Conservation (phyloP, 2,113 vertebrate genomes). For the Poeciliopsis turrubarensis region DNA sequence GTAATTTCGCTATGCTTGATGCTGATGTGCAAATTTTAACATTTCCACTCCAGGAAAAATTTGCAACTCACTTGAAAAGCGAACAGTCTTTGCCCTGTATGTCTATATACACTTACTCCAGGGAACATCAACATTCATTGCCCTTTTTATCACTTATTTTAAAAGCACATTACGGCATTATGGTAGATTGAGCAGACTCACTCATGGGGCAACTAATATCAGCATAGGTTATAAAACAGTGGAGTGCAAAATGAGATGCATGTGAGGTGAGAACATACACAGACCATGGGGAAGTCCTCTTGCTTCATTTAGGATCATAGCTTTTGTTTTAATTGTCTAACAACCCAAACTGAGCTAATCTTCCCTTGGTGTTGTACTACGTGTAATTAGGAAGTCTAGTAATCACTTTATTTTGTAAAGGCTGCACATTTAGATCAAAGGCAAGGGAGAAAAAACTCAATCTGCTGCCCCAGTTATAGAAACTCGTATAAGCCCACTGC, state of each 20-base stretch:
- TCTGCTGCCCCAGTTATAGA: constrained; percentile 8
- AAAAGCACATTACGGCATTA: constrained; percentile 31
- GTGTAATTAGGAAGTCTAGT: neutral
- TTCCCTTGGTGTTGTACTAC: neutral
- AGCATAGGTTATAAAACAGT: constrained; percentile 52
- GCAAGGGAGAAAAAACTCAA: neutral
- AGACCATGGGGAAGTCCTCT: constrained; percentile 11
- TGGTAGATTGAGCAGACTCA: constrained; percentile 49
- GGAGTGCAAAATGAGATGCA: constrained; percentile 51
- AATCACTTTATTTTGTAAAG: neutral
- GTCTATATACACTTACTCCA: neutral
- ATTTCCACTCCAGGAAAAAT: too few relatives aligned
- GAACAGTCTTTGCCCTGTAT: too few relatives aligned
- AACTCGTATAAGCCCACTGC: neutral
- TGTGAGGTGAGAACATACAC: constrained; percentile 37
- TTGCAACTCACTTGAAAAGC: too few relatives aligned
- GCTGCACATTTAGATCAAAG: neutral
- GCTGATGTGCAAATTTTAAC: too few relatives aligned
- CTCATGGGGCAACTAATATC: constrained; percentile 45
- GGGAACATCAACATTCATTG: neutral
- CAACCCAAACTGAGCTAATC: constrained; percentile 21
- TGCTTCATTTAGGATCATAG: constrained; percentile 13
- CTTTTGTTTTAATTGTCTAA: constrained; percentile 6
- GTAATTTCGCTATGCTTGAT: too few relatives aligned
- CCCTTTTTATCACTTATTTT: constrained; percentile 27